Evolutionary conservation across 2,888 invertebrate genomes (phyloP), one percentile per base, ranked within the genome.

Genomic region (Mayetiola destructor): DNA sequence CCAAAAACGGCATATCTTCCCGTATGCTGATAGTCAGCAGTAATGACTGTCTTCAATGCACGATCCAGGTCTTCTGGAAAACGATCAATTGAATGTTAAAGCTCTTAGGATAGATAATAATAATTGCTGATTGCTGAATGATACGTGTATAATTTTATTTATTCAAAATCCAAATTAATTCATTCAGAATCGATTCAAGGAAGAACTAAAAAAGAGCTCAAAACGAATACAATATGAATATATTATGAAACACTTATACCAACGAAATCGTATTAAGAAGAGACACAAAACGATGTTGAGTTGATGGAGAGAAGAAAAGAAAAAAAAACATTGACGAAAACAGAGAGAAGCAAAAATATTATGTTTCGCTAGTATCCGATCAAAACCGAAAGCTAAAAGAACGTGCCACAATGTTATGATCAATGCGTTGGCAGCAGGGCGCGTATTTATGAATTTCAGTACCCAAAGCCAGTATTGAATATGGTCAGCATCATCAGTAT

Each of bases 391-490:
- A 48, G 16, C 48, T 27, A 48, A 42, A 42, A 48, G 27, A 48
- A 27, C 48, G 48, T 27, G 29, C 48, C 23, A 16, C 48, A 48
- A 27, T 23, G 42, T 23, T 23, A 42, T 42, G 48, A 48, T 48
- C 48, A 48, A 48, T 48, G 48, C 48, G 48, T 48, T 27, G 48
- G 48, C 48, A 48, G 48, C 48, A 48, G 48, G 48, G 48, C 48
- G 48, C 48, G 48, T 48, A 48, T 27, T 23, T 48, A 48, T 27
- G 48, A 48, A 27, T 48, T 27, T 48, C 23, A 14, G n/a, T 48
- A 27, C 48, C 48, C 27, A 27, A 48, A 48, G 48, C 48, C 48
- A 48, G 27, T 27, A 48, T 48, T 27, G 48, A 48, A 48, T 48
- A 27, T 48, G 48, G 48, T 27, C 48, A 48, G 27, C 48, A 23